Conservation (phyloP, 2,888 invertebrate genomes). For the Psylliodes chrysocephalus region DNA sequence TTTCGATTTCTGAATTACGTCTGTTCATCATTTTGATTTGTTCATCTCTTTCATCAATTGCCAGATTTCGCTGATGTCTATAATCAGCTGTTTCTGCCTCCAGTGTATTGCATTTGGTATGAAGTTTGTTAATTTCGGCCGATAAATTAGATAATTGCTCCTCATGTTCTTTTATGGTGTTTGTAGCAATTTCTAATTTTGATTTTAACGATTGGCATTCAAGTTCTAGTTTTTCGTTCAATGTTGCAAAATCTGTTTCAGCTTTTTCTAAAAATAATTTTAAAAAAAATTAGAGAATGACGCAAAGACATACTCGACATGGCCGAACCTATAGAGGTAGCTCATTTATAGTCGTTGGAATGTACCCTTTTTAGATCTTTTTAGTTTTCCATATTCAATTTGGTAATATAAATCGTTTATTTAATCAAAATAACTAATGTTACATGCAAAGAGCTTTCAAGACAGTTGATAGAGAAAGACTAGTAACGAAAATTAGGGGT, state of each 20-base stretch:
- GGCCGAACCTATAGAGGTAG: too few species aligned
- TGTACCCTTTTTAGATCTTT: too few species aligned
- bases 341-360: too few species aligned
- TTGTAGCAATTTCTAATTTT: slow-evolving; percentile 71
- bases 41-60: slow-evolving; percentile 80
- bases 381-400: too few species aligned
- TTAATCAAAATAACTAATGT: too few species aligned
- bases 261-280: slow-evolving; percentile 67
- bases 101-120: slow-evolving; percentile 71
- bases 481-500: too few species aligned
- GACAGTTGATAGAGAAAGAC: too few species aligned
- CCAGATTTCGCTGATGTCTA: slow-evolving; percentile 76
- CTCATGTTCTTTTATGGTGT: slow-evolving; percentile 73
- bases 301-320: too few species aligned
- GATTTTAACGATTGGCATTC: slow-evolving; percentile 73
- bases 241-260: slow-evolving; percentile 67
- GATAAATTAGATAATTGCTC: slow-evolving; percentile 72
- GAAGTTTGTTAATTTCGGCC: slow-evolving; percentile 72
- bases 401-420: too few species aligned
- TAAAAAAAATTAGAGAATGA: too few species aligned
- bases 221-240: slow-evolving; percentile 68
- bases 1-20: slow-evolving; percentile 78
- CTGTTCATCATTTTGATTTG: slow-evolving; percentile 77
- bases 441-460: background rate
- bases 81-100: slow-evolving; percentile 75